phyloP scores from a whole-genome alignment of 2,113 vertebrate genomes.

The Epinephelus cyanopodus region DNA sequence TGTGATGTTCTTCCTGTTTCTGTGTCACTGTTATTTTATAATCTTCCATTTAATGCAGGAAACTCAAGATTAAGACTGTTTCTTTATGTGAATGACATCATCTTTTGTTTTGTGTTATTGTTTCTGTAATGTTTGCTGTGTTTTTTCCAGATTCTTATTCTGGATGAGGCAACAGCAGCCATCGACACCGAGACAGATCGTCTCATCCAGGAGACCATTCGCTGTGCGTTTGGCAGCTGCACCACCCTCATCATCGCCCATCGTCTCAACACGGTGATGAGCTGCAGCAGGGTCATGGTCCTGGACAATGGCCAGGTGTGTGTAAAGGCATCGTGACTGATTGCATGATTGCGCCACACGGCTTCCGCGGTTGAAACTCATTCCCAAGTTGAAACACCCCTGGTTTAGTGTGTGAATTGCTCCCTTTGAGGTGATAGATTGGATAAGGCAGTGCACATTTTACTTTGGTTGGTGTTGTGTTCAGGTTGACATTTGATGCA shows the following conservation, averaged over 20 bases:
- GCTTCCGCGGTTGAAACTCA: background rate
- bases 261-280: constrained; percentile 94
- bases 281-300: constrained; percentile 96
- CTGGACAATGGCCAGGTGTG: constrained; percentile 94
- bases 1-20: background rate
- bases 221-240: constrained; percentile 91
- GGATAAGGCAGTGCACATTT: background rate
- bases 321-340: constrained; percentile 25
- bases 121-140: background rate
- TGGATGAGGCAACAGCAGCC: constrained; percentile 97
- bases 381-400: constrained; percentile 2
- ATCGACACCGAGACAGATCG: constrained; percentile 95
- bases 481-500: background rate
- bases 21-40: background rate
- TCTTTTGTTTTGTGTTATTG: background rate
- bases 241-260: constrained; percentile 97
- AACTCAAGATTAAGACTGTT: background rate
- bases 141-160: constrained; percentile 89
- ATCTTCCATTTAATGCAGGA: background rate
- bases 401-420: constrained; percentile 40
- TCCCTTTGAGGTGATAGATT: constrained; percentile 30
- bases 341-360: background rate
- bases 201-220: constrained; percentile 95
- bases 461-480: background rate
- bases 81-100: background rate